A percentile compares a stretch with the other conserved stretches of the same genome.
These are phyloP conservation scores for Mesorhabditis spiculigera DNA, from an alignment of 2,888 invertebrate species.

Conservation along the genomic window DNA sequence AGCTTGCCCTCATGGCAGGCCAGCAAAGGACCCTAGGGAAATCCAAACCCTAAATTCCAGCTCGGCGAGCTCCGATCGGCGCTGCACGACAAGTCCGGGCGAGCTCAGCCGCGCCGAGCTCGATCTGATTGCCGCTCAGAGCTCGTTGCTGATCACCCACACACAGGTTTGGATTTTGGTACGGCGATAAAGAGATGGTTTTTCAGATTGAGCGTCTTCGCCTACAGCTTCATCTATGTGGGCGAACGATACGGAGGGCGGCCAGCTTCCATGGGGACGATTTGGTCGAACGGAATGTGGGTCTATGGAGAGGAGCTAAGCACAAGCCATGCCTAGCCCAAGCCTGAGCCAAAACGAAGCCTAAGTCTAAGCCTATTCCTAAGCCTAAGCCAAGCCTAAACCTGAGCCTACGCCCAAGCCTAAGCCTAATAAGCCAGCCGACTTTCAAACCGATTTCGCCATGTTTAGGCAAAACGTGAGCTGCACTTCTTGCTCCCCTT, in stretches of 20 bases:
- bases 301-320: not conserved
- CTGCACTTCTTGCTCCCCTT: conserved; percentile 53
- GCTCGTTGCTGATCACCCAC: conserved; percentile 46
- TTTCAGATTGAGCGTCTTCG: conserved; percentile 31
- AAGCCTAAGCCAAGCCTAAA: no score
- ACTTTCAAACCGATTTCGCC: not conserved
- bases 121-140: conserved; percentile 49
- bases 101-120: conserved; percentile 33
- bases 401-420: no score
- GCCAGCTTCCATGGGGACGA: conserved; percentile 52
- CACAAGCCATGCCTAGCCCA: no score
- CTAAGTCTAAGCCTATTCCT: no score
- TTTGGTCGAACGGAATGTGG: conserved; percentile 18
- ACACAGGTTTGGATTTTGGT: conserved; percentile 32
- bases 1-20: not conserved
- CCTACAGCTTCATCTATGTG: conserved; percentile 20
- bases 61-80: conserved; percentile 35
- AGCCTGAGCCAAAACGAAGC: no score
- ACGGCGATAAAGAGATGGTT: conserved; percentile 8
- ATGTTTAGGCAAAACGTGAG: conserved; percentile 31
- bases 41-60: conserved; percentile 20
- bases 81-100: conserved; percentile 44
- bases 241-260: conserved; percentile 27
- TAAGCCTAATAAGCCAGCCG: not conserved
- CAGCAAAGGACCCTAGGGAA: not conserved